A percentile compares a stretch with the other conserved stretches of the same genome.
These are phyloP conservation scores for Spinus pinus DNA, from an alignment of 2,797 vertebrate species.

Conservation along the genomic window DNA sequence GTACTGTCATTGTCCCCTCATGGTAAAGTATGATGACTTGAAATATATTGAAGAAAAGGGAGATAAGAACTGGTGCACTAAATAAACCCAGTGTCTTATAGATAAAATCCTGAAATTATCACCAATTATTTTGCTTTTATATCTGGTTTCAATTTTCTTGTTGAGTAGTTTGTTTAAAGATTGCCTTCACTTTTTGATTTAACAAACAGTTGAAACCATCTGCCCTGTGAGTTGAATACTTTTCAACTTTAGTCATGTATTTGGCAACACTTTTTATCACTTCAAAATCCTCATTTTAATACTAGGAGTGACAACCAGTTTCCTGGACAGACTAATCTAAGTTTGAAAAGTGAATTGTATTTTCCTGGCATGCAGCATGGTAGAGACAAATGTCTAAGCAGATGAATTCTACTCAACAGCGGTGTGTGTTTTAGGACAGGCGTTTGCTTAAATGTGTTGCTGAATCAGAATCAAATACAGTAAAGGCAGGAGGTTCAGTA, in stretches of 20 bases:
- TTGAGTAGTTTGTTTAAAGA: neutral
- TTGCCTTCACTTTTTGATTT: neutral
- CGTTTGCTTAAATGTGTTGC: neutral
- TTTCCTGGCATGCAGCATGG: neutral
- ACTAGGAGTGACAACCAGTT: neutral
- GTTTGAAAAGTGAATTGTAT: neutral
- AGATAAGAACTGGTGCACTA: neutral
- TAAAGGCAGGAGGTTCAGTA: neutral
- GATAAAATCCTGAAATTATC: neutral
- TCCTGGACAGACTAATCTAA: neutral
- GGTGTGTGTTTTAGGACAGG: neutral
- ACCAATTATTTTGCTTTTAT: neutral
- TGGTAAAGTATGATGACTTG: neutral
- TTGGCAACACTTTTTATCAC: neutral
- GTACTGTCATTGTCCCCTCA: neutral
- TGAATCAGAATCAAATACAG: neutral
- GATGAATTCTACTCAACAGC: neutral
- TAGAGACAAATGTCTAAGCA: neutral
- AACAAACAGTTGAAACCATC: neutral
- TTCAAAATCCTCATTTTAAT: neutral
- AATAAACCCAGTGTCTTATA: neutral
- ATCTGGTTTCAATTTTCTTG: neutral
- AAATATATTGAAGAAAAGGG: neutral
- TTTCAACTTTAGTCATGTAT: neutral
- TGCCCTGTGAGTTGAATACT: neutral